A percentile compares a stretch with the other conserved stretches of the same genome.
phyloP scores from a whole-genome alignment of 2,888 invertebrate genomes.

The Leptinotarsa haldemani region DNA sequence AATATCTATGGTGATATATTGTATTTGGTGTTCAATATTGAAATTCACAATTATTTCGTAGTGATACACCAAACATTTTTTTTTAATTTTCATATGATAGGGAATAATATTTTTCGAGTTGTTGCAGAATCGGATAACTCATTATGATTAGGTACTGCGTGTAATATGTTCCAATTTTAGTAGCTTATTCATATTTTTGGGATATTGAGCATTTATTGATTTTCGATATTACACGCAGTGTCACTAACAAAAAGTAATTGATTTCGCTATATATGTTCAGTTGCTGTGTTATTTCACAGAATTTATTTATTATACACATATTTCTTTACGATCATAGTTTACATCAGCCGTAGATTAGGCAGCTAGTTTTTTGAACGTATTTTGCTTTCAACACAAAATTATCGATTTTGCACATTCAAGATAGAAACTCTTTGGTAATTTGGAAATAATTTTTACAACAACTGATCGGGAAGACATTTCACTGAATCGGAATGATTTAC shows the following conservation, averaged over 20 bases:
- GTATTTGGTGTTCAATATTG: slow-evolving; percentile 56
- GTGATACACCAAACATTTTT: slow-evolving; percentile 14
- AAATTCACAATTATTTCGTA: slow-evolving; percentile 32
- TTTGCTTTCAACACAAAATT: slow-evolving; percentile 32
- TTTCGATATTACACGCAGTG: slow-evolving; percentile 33
- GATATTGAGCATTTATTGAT: too few relatives aligned
- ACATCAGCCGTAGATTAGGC: slow-evolving; percentile 58
- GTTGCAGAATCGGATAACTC: neutral
- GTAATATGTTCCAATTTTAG: slow-evolving; percentile 10
- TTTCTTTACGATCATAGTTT: slow-evolving; percentile 59
- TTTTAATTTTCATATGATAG: neutral
- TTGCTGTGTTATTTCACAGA: slow-evolving; percentile 59
- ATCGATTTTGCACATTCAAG: slow-evolving; percentile 29
- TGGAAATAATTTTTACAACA: neutral
- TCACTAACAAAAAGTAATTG: slow-evolving; percentile 23
- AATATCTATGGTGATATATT: slow-evolving; percentile 27
- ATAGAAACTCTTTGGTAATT: slow-evolving; percentile 25
- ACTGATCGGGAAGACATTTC: slow-evolving; percentile 21
- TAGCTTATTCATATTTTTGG: too few relatives aligned
- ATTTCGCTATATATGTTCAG: slow-evolving; percentile 44
- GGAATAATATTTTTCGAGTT: slow-evolving; percentile 14
- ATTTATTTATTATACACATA: slow-evolving; percentile 59
- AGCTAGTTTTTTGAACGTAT: slow-evolving; percentile 54
- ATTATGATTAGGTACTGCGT: slow-evolving; percentile 1
- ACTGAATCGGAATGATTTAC: slow-evolving; percentile 28